Conservation (phyloP, 2,888 invertebrate species). For the Graphium colonna region DNA sequence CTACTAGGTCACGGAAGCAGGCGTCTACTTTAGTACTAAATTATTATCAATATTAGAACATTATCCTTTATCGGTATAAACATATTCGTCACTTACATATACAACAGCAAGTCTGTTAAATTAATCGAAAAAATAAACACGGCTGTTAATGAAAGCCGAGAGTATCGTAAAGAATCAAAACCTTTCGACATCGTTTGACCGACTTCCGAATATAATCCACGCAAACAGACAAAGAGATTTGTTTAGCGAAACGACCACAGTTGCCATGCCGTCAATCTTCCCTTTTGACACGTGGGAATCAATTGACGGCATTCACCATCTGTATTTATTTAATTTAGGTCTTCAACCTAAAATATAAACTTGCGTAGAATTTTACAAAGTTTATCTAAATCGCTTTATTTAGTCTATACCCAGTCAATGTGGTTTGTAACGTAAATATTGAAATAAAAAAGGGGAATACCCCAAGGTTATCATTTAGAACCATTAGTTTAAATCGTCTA, state of each 20-base stretch:
- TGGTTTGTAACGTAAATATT: not conserved
- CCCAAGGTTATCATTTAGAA: not conserved
- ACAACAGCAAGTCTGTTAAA: not conserved
- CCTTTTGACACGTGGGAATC: slow-evolving; percentile 42
- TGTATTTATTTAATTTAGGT: slow-evolving; percentile 11
- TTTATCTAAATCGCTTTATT: slow-evolving; percentile 1
- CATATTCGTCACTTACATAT: too few relatives aligned
- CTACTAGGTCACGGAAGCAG: slow-evolving; percentile 5
- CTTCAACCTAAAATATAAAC: slow-evolving; percentile 7
- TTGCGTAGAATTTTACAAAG: not conserved
- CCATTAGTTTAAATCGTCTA: too few relatives aligned
- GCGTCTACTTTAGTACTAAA: too few relatives aligned
- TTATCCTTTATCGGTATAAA: too few relatives aligned
- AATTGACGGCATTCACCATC: slow-evolving; percentile 32
- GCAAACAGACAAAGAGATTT: slow-evolving; percentile 41
- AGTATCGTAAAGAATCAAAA: slow-evolving; percentile 27
- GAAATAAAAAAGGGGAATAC: not conserved
- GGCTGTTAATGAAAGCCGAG: slow-evolving; percentile 20
- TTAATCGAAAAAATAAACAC: slow-evolving; percentile 18
- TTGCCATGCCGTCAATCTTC: slow-evolving; percentile 49
- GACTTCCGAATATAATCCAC: slow-evolving; percentile 48
- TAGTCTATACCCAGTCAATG: not conserved
- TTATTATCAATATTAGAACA: too few relatives aligned
- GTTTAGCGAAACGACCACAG: slow-evolving; percentile 39
- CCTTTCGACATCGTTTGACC: slow-evolving; percentile 33